phyloP scores from a whole-genome alignment of 2,113 vertebrate species.

The Eulemur rufifrons region DNA sequence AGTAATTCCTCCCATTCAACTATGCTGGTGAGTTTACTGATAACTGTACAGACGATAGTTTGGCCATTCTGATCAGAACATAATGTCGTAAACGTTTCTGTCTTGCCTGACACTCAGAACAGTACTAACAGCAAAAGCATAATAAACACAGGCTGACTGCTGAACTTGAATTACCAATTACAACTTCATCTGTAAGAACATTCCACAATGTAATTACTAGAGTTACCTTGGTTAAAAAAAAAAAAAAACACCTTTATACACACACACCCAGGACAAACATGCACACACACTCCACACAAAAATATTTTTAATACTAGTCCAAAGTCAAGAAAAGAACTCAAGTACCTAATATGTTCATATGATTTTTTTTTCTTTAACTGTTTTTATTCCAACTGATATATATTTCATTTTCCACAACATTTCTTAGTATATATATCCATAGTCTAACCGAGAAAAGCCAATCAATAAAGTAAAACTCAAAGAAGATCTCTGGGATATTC shows the following conservation, averaged over 20 bases:
- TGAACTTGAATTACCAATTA: not conserved
- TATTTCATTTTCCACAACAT: not conserved
- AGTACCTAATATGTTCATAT: not conserved
- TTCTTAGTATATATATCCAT: not conserved
- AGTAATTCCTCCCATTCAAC: not conserved
- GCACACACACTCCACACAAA: not conserved
- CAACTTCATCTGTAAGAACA: not conserved
- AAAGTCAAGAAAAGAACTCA: not conserved
- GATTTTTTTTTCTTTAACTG: not conserved
- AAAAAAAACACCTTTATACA: not conserved
- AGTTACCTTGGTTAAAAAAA: not conserved
- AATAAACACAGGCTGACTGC: not conserved
- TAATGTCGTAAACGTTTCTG: not conserved
- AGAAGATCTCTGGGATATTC: not conserved
- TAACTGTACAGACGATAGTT: not conserved
- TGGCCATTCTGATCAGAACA: not conserved
- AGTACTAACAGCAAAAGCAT: not conserved
- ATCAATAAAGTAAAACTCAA: conserved; percentile 35
- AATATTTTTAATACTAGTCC: not conserved
- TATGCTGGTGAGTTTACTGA: not conserved
- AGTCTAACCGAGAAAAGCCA: not conserved
- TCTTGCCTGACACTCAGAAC: not conserved
- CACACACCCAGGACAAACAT: not conserved
- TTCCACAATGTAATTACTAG: not conserved
- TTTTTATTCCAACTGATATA: not conserved